phyloP scores from a whole-genome alignment of 2,888 invertebrate genomes.

The Thecocarcelia acutangulata region DNA sequence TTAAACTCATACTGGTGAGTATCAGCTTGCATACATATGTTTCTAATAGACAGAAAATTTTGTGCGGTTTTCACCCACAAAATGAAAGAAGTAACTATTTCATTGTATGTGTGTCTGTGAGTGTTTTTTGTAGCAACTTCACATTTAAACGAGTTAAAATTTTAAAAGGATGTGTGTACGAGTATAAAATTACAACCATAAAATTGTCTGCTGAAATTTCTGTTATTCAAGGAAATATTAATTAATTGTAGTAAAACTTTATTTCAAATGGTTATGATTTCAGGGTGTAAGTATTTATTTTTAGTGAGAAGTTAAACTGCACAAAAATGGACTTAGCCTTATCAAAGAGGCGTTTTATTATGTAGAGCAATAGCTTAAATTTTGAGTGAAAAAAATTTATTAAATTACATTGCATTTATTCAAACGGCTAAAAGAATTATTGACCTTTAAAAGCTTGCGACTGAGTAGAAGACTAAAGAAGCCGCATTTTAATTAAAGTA shows the following conservation, averaged over 20 bases:
- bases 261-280: background rate
- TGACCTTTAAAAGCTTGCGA: too few relatives aligned
- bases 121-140: constrained; percentile 7
- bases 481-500: too few relatives aligned
- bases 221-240: constrained; percentile 29
- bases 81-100: constrained; percentile 2
- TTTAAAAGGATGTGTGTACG: constrained; percentile 13
- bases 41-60: constrained; percentile 20
- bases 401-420: too few relatives aligned
- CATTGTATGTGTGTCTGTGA: background rate
- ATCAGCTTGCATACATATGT: constrained; percentile 11
- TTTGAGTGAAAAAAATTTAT: too few relatives aligned
- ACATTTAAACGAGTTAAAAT: constrained; percentile 25
- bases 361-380: too few relatives aligned
- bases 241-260: constrained; percentile 16
- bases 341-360: too few relatives aligned
- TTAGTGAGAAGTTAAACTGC: too few relatives aligned
- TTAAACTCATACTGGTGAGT: background rate
- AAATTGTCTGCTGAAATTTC: constrained; percentile 17
- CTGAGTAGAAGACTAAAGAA: too few relatives aligned
- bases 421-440: too few relatives aligned
- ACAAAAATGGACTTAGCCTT: too few relatives aligned
- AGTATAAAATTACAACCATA: background rate
- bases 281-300: background rate
- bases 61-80: background rate